Base-by-base conservation (phyloP, 2,113 vertebrate species). In the Nycticebus coucang region DNA sequence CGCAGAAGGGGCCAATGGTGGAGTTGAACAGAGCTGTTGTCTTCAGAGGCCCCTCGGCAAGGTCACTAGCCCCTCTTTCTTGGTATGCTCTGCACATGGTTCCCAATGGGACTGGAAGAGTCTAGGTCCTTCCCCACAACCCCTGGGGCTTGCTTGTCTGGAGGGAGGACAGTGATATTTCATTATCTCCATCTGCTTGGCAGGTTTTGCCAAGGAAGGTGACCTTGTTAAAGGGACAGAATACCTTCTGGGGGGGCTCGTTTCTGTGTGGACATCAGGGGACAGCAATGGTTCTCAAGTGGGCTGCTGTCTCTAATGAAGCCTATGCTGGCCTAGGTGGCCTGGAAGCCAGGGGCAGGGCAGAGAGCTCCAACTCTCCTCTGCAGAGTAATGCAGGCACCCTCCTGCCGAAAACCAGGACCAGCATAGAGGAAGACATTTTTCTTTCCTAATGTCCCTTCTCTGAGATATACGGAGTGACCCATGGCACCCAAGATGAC, bases 181-280 rank as follows among this genome's bases (percentile, higher is more conserved):
- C 33, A n/a, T 41, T n/a, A 13, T 26, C 69, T 75, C 78, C 19
- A 24, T 89, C 82, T 84, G 83, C 33, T 41, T 93, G 55, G 66
- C 59, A 81, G 55, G 37, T 22, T 21, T 41, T 85, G 72, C 78
- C 81, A 85, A 91, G 41, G n/a, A 95, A 24, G 50, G 11, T 26
- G 93, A 94, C 88, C 93, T 97, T 71, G 24, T 84, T n/a, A 71
- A 83, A 71, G 71, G 71, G 62, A 88, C 64, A 93, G 87, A 89
- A 75, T 59, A 66, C 74, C 57, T 92, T 85, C 60, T 35, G 7
- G 10, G 15, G 15, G 55, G 55, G 60, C n/a, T 78, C 59, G 64
- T 60, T 79, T 96, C 93, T 35, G 13, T 64, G 35, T 79, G 78
- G 64, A 53, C 24, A 7, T 41, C 28, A 86, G 80, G 41, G 80